These are phyloP conservation scores for Vulpes vulpes DNA, from an alignment of 2,113 vertebrate species.

Conservation along the genomic window DNA sequence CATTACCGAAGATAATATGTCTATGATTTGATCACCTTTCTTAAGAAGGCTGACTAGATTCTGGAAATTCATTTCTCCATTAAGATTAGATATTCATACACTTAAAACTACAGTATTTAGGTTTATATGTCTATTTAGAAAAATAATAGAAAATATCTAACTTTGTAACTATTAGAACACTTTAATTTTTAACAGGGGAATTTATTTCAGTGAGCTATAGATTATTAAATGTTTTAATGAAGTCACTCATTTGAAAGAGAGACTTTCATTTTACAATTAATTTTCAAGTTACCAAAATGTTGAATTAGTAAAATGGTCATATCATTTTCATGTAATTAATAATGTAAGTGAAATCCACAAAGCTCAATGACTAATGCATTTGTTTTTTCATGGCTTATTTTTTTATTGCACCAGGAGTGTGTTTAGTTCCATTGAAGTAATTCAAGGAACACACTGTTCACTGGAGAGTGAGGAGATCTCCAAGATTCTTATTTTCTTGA, in stretches of 20 bases:
- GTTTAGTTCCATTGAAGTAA: background rate
- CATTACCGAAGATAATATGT: slow-evolving; percentile 49
- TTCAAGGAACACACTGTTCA: background rate
- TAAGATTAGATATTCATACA: slow-evolving; percentile 48
- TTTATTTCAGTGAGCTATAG: slow-evolving; percentile 68
- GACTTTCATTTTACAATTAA: slow-evolving; percentile 75
- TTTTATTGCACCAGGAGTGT: background rate
- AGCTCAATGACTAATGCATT: slow-evolving; percentile 11
- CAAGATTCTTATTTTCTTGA: slow-evolving; percentile 9
- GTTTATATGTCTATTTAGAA: slow-evolving; percentile 55
- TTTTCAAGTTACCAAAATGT: slow-evolving; percentile 71
- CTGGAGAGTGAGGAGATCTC: background rate
- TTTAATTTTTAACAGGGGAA: slow-evolving; percentile 70
- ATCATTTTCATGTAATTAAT: slow-evolving; percentile 77
- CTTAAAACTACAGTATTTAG: slow-evolving; percentile 61
- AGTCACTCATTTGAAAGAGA: slow-evolving; percentile 74
- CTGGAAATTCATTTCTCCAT: slow-evolving; percentile 56
- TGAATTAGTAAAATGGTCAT: slow-evolving; percentile 76
- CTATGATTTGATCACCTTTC: slow-evolving; percentile 48
- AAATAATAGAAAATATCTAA: slow-evolving; percentile 67
- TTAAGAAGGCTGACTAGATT: slow-evolving; percentile 52
- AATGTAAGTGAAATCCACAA: slow-evolving; percentile 60
- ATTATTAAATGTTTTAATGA: slow-evolving; percentile 76
- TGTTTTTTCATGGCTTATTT: slow-evolving; percentile 53
- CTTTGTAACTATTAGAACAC: slow-evolving; percentile 64